Conservation (phyloP, 2,113 vertebrate genomes). For the Vimba vimba region DNA sequence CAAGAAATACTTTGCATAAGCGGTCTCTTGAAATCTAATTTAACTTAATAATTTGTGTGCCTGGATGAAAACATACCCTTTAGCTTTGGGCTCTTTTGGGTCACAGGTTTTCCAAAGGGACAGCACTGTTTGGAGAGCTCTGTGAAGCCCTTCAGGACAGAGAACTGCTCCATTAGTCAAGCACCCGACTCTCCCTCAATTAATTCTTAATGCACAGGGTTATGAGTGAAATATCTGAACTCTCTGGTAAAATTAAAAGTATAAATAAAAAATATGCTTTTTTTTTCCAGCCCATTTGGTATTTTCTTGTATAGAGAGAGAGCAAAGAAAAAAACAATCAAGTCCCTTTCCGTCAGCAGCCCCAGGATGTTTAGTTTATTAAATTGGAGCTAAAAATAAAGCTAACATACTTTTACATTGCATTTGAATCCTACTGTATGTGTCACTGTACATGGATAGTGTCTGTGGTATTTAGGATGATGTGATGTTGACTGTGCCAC, state of each 20-base stretch:
- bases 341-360: neutral
- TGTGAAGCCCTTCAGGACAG: neutral
- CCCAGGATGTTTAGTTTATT: neutral
- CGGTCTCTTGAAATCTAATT: too few relatives aligned
- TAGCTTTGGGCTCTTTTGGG: neutral
- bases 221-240: conserved; percentile 46
- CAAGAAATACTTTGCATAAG: too few relatives aligned
- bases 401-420: neutral
- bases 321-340: neutral
- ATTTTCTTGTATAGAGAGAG: neutral
- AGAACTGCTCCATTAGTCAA: conserved; percentile 37
- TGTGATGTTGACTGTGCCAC: too few relatives aligned
- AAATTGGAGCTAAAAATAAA: neutral
- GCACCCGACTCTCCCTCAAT: conserved; percentile 13
- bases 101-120: neutral
- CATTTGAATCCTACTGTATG: neutral
- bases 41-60: neutral
- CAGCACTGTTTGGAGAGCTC: neutral
- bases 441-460: neutral
- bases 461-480: too few relatives aligned
- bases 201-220: conserved; percentile 37
- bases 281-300: neutral
- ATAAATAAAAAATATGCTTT: conserved; percentile 15
- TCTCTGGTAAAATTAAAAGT: conserved; percentile 33
- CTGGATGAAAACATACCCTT: neutral